Evolutionary conservation across 1,140 invertebrate genomes (phyloP), one percentile per base, ranked within the genome.

Genomic region (Drosophila arizonae): DNA sequence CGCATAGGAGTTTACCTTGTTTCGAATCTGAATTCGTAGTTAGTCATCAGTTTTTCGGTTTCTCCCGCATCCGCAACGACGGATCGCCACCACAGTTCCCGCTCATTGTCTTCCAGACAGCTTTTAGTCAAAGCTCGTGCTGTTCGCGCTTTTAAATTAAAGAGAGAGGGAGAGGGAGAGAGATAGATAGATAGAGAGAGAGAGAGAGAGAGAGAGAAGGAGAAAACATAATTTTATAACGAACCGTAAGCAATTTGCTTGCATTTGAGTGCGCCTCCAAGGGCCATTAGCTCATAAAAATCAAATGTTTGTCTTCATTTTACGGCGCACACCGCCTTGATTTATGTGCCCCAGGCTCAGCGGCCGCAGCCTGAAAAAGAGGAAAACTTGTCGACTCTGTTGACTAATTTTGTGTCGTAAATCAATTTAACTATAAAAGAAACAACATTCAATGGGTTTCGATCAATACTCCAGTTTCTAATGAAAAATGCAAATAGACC

Each of bases 251-350:
- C 72, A 77, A 71, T 77, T 77, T 88, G 75, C 65, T 70, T 78
- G 79, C 41, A 67, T 54, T 39, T 39, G 56, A 51, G 55, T 63
- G 63, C 60, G 39, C 61, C 46, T 62, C 63, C 74, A 72, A 81
- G 77, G 67, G 76, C 68, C 81, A 87, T 87, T 87, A 78, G 76
- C 75, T 81, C 84, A 88, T 87, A 87, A 87, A 88, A 88, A 88
- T 87, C 79, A 88, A 79, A 87, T 84, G 76, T 88, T 87, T 88
- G 79, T 77, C 70, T 79, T 81, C 63, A 79, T 72, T 88, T 87
- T 87, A 80, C 76, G 69, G 74, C 36, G 36, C 72, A 58, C 65
- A 71, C 57, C 64, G 74, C 81, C 63, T 86, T 86, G 81, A 86
- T 86, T 86, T 86, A 86, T 86, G 75, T 55, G 36, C 36, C 39